phyloP scores from a whole-genome alignment of 2,113 vertebrate species.

The Psettodes erumei region DNA sequence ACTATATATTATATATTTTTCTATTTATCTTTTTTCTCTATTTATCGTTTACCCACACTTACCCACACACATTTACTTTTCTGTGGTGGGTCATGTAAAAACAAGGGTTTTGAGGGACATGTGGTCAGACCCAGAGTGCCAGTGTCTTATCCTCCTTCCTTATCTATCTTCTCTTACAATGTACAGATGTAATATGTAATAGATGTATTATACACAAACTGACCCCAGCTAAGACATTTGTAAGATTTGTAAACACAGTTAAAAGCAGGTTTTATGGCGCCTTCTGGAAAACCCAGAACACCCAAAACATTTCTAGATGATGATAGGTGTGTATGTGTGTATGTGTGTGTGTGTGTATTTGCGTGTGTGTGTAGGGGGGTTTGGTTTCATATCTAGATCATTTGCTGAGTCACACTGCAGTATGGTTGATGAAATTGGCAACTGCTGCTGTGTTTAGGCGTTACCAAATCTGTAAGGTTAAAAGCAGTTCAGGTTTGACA shows the following conservation, averaged over 20 bases:
- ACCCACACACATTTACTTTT: too few relatives aligned
- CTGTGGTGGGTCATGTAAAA: too few relatives aligned
- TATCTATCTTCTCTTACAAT: too few relatives aligned
- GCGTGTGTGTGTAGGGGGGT: too few relatives aligned
- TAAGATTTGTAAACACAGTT: not conserved
- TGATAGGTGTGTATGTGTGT: too few relatives aligned
- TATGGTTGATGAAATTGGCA: not conserved
- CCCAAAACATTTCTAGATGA: not conserved
- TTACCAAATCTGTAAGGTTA: not conserved
- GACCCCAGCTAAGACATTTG: not conserved
- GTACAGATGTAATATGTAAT: too few relatives aligned
- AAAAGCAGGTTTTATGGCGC: not conserved
- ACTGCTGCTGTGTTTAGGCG: not conserved
- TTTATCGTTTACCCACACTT: too few relatives aligned
- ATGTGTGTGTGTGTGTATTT: too few relatives aligned
- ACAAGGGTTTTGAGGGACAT: too few relatives aligned
- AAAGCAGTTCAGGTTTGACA: not conserved
- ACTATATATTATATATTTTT: too few relatives aligned
- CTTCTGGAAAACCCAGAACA: not conserved
- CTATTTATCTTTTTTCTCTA: too few relatives aligned
- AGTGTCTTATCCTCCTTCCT: not conserved
- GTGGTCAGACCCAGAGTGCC: not conserved
- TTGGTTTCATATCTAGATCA: not conserved
- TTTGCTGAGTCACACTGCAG: not conserved
- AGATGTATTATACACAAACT: too few relatives aligned